phyloP scores from a whole-genome alignment of 2,888 invertebrate species.

The Coenonympha arcania region DNA sequence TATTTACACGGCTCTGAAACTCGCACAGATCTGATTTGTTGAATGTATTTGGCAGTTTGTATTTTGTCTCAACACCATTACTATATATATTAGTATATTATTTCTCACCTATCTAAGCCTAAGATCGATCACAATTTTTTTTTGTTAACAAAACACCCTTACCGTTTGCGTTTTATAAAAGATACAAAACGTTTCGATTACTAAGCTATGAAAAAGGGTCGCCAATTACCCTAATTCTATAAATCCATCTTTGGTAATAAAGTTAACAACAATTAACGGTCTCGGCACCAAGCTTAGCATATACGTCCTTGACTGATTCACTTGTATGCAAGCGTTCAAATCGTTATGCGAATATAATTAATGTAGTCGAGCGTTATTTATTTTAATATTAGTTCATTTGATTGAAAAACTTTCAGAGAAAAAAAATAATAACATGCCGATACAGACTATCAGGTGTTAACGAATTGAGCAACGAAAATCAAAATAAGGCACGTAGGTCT shows the following conservation, averaged over 20 bases:
- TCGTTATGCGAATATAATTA: conserved; percentile 19
- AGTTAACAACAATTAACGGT: conserved; percentile 62
- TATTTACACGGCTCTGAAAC: conserved; percentile 38
- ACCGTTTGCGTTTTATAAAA: conserved; percentile 65
- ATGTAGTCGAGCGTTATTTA: conserved; percentile 29
- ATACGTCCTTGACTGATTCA: conserved; percentile 14
- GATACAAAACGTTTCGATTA: conserved; percentile 67
- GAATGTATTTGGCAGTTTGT: conserved; percentile 34
- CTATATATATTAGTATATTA: too few relatives aligned
- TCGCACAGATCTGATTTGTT: conserved; percentile 25
- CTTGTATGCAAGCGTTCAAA: conserved; percentile 24
- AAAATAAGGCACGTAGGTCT: conserved; percentile 65
- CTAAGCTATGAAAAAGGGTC: conserved; percentile 62
- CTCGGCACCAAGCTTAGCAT: conserved; percentile 46
- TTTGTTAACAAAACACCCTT: conserved; percentile 59
- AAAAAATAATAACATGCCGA: conserved; percentile 13
- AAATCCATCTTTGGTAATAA: conserved; percentile 71
- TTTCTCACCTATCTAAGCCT: conserved; percentile 57
- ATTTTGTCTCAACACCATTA: conserved; percentile 30
- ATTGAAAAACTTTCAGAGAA: conserved; percentile 10
- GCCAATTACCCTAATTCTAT: conserved; percentile 49
- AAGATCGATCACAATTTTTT: conserved; percentile 67
- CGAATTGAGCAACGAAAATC: conserved; percentile 60
- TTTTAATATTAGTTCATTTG: conserved; percentile 13
- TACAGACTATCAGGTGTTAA: conserved; percentile 59